Evolutionary conservation across 1,140 invertebrate genomes (phyloP).

Genomic region (Eupristina koningsbergeri): DNA sequence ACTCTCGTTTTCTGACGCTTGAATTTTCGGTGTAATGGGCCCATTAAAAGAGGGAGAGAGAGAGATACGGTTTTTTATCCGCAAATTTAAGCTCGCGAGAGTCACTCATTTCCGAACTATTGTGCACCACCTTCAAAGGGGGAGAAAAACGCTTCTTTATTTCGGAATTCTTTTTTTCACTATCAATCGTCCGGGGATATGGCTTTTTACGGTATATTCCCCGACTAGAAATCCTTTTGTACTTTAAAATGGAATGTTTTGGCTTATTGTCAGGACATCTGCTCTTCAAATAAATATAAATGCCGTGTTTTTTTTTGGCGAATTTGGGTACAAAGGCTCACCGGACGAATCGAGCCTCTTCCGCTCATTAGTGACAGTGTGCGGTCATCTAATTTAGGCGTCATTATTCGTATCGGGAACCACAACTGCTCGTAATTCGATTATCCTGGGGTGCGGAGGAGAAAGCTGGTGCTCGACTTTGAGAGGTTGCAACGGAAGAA

Average conservation of each 20-base stretch:
- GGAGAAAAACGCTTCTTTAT: not conserved
- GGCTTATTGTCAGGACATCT: not conserved
- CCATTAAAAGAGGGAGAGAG: no score
- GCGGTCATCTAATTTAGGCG: not conserved
- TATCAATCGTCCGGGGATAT: slow-evolving; percentile 14
- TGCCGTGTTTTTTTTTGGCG: not conserved
- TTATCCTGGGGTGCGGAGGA: no score
- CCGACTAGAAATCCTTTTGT: not conserved
- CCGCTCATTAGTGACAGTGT: not conserved
- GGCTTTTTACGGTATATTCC: not conserved
- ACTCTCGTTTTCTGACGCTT: slow-evolving; percentile 17
- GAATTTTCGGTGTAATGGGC: not conserved
- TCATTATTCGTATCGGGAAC: not conserved
- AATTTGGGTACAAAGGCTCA: not conserved
- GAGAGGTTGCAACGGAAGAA: not conserved
- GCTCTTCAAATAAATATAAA: not conserved
- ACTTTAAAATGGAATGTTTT: not conserved
- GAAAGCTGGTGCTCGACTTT: no score
- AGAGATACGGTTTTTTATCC: slow-evolving; percentile 28
- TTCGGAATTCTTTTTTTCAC: slow-evolving; percentile 1
- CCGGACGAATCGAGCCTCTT: no score
- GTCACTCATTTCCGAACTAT: slow-evolving; percentile 32
- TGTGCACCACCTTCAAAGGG: not conserved
- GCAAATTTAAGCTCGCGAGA: slow-evolving; percentile 19
- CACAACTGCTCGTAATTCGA: not conserved